Evolutionary conservation across 2,797 vertebrate species (phyloP).

Genomic region (Neomorphus geoffroyi): DNA sequence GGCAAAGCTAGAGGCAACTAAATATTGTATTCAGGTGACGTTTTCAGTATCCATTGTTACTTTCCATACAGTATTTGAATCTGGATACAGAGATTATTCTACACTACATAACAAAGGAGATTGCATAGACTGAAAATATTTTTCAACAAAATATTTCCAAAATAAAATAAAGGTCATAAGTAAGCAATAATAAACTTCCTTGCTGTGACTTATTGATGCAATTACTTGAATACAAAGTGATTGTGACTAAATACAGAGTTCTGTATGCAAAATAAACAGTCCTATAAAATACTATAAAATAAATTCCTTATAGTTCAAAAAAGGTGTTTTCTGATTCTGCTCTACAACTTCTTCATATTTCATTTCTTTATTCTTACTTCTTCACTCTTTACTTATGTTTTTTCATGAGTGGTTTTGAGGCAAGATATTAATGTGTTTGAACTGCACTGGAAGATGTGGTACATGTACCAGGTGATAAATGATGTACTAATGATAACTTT

Average conservation of each 20-base stretch:
- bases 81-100: neutral
- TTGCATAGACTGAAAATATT: neutral
- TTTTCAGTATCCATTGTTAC: neutral
- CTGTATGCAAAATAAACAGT: neutral
- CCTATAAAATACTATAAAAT: neutral
- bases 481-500: neutral
- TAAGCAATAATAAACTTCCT: neutral
- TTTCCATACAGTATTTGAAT: neutral
- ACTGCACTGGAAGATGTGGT: neutral
- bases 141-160: neutral
- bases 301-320: neutral
- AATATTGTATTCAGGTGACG: neutral
- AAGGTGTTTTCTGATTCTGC: neutral
- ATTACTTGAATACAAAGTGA: neutral
- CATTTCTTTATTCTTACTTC: neutral
- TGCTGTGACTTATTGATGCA: neutral
- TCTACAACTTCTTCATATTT: neutral
- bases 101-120: neutral
- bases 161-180: neutral
- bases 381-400: neutral
- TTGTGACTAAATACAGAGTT: neutral
- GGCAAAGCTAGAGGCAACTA: neutral
- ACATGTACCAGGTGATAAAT: rapidly evolving
- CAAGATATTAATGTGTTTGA: neutral
- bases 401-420: neutral